Evolutionary conservation across 2,888 invertebrate species (phyloP), one percentile per base, ranked within the genome.

Genomic region (Steromphala cineraria): DNA sequence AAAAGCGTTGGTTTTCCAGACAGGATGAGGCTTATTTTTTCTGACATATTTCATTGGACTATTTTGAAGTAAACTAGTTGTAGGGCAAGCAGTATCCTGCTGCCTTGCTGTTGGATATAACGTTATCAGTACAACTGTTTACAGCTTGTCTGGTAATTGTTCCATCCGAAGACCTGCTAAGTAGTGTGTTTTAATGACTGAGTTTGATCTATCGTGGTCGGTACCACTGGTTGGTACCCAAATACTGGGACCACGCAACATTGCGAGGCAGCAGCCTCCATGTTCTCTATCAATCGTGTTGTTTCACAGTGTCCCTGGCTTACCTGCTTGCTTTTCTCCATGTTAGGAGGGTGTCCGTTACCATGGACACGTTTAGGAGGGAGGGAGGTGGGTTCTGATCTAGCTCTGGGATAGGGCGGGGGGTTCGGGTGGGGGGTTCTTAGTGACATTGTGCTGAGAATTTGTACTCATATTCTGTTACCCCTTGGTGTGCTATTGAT

Each of bases 381-480:
- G 71, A 36, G 71, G 71, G 15, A 15, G 24, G 56, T 19, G n/a
- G n/a, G n/a, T 19, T 17, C n/a, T 71, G 36, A 31, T 36, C 40
- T 71, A 71, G 71, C 71, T 71, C 19, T 71, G 71, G 71, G 71
- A 36, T 36, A 17, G 71, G 71, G 36, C 31, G 71, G 67, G 31
- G 28, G 67, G 67, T 28, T 31, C n/a, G 67, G 67, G 67, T 28
- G 71, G 71, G 31, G 31, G 46, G 46, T 46, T 71, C 71, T 71
- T 71, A 71, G 71, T 71, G 71, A 71, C 24, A 71, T 71, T 40
- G 71, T 71, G 71, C 71, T 71, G 71, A 71, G 71, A 71, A 71
- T 71, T 71, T 71, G 71, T 71, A 71, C 36, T 71, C 71, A 71
- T 71, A 71, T 71, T 31, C 71, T 71, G 71, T 71, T 71, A 71